Conservation (phyloP, 2,113 vertebrate genomes). For the Leucoraja erinaceus region DNA sequence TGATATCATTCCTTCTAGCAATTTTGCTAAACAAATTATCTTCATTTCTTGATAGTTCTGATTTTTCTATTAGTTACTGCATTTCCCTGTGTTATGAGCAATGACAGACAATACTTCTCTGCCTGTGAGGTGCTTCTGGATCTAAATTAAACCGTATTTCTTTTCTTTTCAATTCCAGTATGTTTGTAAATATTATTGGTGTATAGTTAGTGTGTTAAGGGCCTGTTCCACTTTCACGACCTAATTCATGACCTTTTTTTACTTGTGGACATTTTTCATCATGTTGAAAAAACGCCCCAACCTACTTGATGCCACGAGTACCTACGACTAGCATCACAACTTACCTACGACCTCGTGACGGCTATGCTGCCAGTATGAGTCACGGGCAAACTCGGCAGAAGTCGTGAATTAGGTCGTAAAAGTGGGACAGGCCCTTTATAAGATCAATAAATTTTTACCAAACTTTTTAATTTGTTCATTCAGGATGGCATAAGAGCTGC, state of each 20-base stretch:
- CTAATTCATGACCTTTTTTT: no score
- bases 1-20: not conserved
- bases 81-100: not conserved
- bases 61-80: not conserved
- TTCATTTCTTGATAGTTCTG: not conserved
- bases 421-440: no score
- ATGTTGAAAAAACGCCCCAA: no score
- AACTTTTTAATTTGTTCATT: not conserved
- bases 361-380: no score
- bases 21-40: not conserved
- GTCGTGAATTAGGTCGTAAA: no score
- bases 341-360: no score
- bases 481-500: conserved; percentile 91
- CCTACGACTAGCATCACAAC: no score
- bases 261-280: no score
- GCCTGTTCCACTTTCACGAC: no score
- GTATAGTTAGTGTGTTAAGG: not conserved
- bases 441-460: not conserved
- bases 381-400: no score
- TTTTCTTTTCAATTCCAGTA: conserved; percentile 9
- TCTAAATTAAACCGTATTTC: not conserved
- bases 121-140: not conserved
- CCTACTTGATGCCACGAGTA: no score
- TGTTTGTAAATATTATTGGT: not conserved
- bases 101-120: not conserved